Evolutionary conservation across 1,140 invertebrate genomes (phyloP), one percentile per base, ranked within the genome.

Genomic region (Choristoneura fumiferana): DNA sequence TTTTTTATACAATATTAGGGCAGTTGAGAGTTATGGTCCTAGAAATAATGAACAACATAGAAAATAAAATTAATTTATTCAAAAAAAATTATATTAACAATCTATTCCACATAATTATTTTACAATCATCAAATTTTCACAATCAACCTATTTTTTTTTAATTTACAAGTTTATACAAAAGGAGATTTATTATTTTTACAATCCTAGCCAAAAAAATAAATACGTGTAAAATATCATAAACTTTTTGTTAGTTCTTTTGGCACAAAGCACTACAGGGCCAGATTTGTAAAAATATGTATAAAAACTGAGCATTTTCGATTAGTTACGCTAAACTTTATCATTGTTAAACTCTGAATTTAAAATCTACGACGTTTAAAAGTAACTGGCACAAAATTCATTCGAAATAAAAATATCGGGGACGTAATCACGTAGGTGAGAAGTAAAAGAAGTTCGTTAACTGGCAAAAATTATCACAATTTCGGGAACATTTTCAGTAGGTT

Each of bases 341-440:
- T 40, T 60, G 6, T 29, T 29, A 3, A 29, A 2, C 55, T 59
- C 45, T 62, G 65, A 62, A 39, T 64, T n/a, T 63, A 49, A 54
- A 60, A 62, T 53, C 65, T 66, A 63, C 54, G 69, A 71, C 54
- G 62, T 69, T 73, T 78, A 73, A 75, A 61, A 65, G 62, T 81
- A 85, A 85, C 82, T 85, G 82, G 81, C 82, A 85, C 81, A 83
- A 77, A 74, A 78, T 79, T 84, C 78, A 62, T 82, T 76, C 60
- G 69, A 74, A 56, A 68, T 57, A 40, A 58, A 57, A 53, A 63
- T 17, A 13, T 14, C 8, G 22, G 5, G 34, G 18, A 29, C 6
- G 22, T 29, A 6, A 29, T 29, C 22, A 29, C 2, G 6, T 13
- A 36, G 4, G 33, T 34, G 34, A 37, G 56, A 57, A 39, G 37